phyloP scores from a whole-genome alignment of 2,888 invertebrate species.

The Hydriomena furcata region DNA sequence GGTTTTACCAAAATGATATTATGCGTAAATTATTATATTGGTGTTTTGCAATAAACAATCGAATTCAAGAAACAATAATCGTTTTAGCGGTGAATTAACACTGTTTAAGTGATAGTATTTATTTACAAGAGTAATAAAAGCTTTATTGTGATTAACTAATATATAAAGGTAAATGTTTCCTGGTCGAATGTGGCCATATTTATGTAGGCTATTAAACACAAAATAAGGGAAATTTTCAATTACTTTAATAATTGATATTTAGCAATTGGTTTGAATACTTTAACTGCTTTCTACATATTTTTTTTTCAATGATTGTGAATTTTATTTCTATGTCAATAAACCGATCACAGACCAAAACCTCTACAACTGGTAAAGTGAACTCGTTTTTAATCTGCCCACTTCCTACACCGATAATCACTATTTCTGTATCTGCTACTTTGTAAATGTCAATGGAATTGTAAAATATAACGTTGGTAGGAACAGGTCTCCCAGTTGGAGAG shows the following conservation, averaged over 20 bases:
- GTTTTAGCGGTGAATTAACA: conserved; percentile 21
- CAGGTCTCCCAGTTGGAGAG: not conserved
- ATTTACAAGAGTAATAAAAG: conserved; percentile 34
- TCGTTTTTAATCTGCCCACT: conserved; percentile 46
- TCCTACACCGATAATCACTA: conserved; percentile 37
- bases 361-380: conserved; percentile 46
- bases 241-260: too few species aligned
- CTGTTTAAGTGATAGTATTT: conserved; percentile 19
- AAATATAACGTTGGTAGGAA: conserved; percentile 29
- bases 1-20: not conserved
- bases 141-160: too few species aligned
- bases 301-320: too few species aligned
- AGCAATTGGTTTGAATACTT: too few species aligned
- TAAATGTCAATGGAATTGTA: conserved; percentile 44
- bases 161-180: too few species aligned
- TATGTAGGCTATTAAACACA: too few species aligned
- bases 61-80: conserved; percentile 22
- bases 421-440: conserved; percentile 41
- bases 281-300: too few species aligned
- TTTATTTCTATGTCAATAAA: too few species aligned
- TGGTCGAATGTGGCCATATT: too few species aligned
- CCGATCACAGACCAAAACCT: conserved; percentile 31
- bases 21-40: not conserved
- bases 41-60: conserved; percentile 15
- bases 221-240: too few species aligned